phyloP scores from a whole-genome alignment of 2,797 vertebrate species.

The Dermochelys coriacea region DNA sequence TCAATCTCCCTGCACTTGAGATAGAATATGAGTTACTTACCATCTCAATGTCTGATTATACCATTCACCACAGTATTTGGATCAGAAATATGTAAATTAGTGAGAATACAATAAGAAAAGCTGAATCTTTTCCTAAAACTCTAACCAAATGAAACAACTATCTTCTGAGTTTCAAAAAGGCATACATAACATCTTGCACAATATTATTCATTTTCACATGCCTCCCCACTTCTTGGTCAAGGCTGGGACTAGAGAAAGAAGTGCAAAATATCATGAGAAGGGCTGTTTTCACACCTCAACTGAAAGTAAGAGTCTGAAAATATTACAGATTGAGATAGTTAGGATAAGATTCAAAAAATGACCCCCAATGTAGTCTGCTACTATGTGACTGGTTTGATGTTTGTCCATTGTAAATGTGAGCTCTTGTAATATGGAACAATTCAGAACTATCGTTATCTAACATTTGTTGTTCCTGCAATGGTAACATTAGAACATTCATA shows the following conservation, averaged over 20 bases:
- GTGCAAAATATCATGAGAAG: neutral
- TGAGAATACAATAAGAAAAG: neutral
- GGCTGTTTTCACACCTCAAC: neutral
- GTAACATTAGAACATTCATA: neutral
- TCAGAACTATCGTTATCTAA: neutral
- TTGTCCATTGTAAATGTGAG: neutral
- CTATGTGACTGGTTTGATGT: fast-evolving
- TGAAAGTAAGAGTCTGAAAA: neutral
- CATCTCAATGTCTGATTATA: neutral
- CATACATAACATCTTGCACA: fast-evolving
- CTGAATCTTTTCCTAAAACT: neutral
- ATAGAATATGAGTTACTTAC: neutral
- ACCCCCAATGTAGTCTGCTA: neutral
- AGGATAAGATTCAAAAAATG: neutral
- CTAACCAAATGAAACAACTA: neutral
- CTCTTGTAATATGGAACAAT: neutral
- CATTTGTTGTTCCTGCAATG: neutral
- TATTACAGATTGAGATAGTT: neutral
- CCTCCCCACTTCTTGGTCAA: neutral
- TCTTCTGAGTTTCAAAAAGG: neutral
- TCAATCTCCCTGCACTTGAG: neutral
- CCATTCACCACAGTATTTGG: neutral
- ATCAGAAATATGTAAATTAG: neutral
- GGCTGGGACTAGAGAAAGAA: neutral
- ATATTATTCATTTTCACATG: neutral